Evolutionary conservation across 1,140 invertebrate species (phyloP).

Genomic region (Plutomurus gul): DNA sequence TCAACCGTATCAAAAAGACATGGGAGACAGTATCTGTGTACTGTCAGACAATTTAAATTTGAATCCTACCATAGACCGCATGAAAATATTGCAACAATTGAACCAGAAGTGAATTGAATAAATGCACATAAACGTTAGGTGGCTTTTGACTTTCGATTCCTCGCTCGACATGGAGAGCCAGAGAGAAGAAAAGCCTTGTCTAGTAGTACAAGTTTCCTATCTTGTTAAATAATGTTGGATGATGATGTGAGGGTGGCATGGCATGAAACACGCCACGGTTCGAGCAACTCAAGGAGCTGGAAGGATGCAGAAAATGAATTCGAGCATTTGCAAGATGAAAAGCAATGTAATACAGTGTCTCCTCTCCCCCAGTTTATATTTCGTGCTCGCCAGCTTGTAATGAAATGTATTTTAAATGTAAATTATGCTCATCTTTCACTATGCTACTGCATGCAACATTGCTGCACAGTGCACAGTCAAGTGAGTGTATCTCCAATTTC

Average conservation of each 20-base stretch:
- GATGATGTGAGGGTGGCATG: neutral
- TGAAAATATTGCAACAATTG: no score
- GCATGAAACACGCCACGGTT: neutral
- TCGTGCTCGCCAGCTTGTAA: neutral
- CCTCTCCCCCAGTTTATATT: neutral
- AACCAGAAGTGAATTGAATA: no score
- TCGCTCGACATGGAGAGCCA: neutral
- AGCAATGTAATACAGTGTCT: neutral
- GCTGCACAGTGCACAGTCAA: neutral
- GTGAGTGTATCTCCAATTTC: no score
- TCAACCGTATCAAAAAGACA: no score
- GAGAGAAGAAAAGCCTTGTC: neutral
- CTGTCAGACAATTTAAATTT: no score
- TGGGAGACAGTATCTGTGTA: no score
- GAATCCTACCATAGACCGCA: no score
- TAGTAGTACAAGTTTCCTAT: neutral
- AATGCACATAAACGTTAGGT: no score
- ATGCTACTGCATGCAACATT: neutral
- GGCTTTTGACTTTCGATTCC: no score
- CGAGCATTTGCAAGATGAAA: no score
- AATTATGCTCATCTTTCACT: conserved; percentile 3
- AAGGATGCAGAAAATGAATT: neutral
- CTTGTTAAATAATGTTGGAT: neutral
- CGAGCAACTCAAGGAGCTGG: neutral
- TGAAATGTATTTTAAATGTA: conserved; percentile 20